phyloP scores from a whole-genome alignment of 2,113 vertebrate species.

The Zosterops japonicus region DNA sequence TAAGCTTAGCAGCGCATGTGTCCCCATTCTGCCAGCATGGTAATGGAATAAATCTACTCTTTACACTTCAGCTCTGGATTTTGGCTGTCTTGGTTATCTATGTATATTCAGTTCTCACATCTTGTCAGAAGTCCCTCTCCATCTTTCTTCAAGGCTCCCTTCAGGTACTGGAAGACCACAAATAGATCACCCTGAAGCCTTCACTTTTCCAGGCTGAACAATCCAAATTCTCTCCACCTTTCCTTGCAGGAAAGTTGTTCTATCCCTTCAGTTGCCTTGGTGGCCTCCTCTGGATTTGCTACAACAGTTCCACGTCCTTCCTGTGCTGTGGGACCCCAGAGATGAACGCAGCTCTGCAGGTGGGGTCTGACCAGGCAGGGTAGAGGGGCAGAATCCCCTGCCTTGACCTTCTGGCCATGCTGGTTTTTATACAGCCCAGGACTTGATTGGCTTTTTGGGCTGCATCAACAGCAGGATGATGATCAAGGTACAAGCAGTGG shows the following conservation, averaged over 20 bases:
- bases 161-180: background rate
- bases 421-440: background rate
- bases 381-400: background rate
- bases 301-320: background rate
- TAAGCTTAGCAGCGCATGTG: background rate
- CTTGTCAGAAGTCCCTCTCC: background rate
- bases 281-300: background rate
- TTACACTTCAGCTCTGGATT: background rate
- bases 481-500: background rate
- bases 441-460: background rate
- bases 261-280: background rate
- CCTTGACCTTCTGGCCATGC: fast-evolving
- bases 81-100: background rate
- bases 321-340: background rate
- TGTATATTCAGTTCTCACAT: background rate
- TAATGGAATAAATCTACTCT: background rate
- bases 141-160: background rate
- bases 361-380: background rate
- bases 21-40: background rate
- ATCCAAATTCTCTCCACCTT: background rate
- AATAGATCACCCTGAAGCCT: background rate
- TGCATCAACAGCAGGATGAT: background rate
- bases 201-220: background rate
- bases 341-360: background rate
- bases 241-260: background rate